Evolutionary conservation across 2,113 vertebrate genomes (phyloP).

Genomic region (Charadrius vociferus): DNA sequence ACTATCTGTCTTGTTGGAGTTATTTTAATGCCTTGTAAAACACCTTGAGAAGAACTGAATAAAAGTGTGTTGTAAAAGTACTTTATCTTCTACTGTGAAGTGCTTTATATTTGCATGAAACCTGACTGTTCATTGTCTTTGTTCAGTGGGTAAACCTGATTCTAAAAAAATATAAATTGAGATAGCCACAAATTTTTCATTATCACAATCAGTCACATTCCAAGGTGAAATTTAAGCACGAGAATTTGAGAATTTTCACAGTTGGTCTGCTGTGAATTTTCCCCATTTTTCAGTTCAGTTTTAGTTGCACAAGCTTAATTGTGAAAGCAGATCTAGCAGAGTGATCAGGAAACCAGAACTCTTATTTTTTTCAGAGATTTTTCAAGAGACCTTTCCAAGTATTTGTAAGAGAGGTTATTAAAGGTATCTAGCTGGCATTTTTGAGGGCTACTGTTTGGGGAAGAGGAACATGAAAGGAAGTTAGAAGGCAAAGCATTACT

Average conservation of each 20-base stretch:
- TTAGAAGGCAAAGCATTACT: background rate
- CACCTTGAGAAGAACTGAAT: constrained; percentile 49
- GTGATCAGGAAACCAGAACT: background rate
- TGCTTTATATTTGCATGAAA: constrained; percentile 43
- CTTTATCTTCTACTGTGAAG: constrained; percentile 44
- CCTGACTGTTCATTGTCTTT: constrained; percentile 18
- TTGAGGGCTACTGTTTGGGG: background rate
- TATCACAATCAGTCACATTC: background rate
- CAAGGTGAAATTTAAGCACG: background rate
- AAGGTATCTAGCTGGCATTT: background rate
- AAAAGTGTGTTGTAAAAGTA: constrained; percentile 50
- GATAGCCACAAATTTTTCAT: background rate
- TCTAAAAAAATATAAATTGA: background rate
- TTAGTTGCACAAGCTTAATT: background rate
- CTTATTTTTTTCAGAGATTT: background rate
- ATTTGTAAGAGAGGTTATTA: background rate
- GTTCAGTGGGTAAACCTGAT: background rate
- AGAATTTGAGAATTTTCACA: background rate
- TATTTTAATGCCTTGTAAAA: constrained; percentile 20
- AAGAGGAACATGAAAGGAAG: background rate
- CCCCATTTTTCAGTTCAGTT: background rate
- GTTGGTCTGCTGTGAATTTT: background rate
- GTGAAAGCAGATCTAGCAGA: background rate
- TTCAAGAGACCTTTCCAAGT: background rate
- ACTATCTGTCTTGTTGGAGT: background rate